Conservation (phyloP, 2,797 vertebrate genomes). For the Myripristis jacobus region DNA sequence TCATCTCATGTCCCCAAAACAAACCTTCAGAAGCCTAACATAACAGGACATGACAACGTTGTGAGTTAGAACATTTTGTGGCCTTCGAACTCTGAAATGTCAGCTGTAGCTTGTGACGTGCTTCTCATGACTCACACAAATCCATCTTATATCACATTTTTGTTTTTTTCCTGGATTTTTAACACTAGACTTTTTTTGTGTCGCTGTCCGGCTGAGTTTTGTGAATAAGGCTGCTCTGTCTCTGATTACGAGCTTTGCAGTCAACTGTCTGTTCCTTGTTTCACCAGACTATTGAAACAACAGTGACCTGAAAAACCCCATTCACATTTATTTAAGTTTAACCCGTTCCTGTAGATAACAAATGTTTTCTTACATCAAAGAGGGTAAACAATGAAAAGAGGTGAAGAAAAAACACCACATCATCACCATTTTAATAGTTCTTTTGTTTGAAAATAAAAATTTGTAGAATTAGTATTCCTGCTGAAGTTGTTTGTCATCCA, state of each 20-base stretch:
- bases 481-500: no score
- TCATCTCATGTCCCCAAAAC: slow-evolving; percentile 51
- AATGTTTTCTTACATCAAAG: neutral
- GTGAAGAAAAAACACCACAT: no score
- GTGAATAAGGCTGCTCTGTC: slow-evolving; percentile 4
- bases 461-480: no score
- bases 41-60: slow-evolving; percentile 32
- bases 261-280: neutral
- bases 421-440: no score
- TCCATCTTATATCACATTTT: slow-evolving; percentile 39
- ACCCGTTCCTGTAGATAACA: neutral
- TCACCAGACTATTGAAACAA: neutral
- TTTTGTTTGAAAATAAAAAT: no score
- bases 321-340: slow-evolving; percentile 1
- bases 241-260: neutral
- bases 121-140: slow-evolving; percentile 34
- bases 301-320: neutral
- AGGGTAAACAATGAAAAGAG: no score
- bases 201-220: neutral
- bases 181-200: neutral
- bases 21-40: slow-evolving; percentile 43
- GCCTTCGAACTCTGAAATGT: slow-evolving; percentile 51
- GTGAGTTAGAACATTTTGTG: slow-evolving; percentile 36
- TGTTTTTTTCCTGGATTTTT: slow-evolving; percentile 25
- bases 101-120: slow-evolving; percentile 49